phyloP scores from a whole-genome alignment of 2,113 vertebrate genomes.

The Hippolais icterina region DNA sequence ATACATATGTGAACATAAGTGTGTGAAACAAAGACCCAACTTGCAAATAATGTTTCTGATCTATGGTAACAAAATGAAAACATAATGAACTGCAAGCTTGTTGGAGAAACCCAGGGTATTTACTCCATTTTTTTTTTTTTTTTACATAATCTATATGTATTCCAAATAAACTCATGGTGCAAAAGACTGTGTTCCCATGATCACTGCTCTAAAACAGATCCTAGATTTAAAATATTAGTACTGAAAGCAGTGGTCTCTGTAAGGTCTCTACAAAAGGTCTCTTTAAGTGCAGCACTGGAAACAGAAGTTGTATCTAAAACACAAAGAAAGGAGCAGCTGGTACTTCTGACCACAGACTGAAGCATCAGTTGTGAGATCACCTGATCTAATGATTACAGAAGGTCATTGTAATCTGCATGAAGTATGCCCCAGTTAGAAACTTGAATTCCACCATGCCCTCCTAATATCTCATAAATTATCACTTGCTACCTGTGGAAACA shows the following conservation, averaged over 20 bases:
- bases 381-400: not conserved
- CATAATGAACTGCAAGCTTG: not conserved
- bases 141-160: not conserved
- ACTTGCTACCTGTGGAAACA: not conserved
- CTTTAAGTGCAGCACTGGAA: not conserved
- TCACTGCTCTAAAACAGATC: not conserved
- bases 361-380: not conserved
- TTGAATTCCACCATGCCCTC: not conserved
- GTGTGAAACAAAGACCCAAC: not conserved
- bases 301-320: not conserved
- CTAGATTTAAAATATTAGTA: not conserved
- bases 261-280: not conserved
- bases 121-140: not conserved
- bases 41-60: not conserved
- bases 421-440: not conserved
- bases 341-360: not conserved
- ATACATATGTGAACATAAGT: fast-evolving
- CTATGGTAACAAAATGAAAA: not conserved
- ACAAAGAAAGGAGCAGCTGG: not conserved
- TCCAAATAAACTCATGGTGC: not conserved
- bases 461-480: not conserved
- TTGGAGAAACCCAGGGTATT: not conserved
- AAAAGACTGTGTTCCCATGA: not conserved
- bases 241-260: not conserved
- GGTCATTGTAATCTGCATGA: not conserved